A percentile compares a stretch with the other conserved stretches of the same genome.
Evolutionary conservation across 2,797 vertebrate species (phyloP).

Genomic region (Gymnoscopelus microlampas): DNA sequence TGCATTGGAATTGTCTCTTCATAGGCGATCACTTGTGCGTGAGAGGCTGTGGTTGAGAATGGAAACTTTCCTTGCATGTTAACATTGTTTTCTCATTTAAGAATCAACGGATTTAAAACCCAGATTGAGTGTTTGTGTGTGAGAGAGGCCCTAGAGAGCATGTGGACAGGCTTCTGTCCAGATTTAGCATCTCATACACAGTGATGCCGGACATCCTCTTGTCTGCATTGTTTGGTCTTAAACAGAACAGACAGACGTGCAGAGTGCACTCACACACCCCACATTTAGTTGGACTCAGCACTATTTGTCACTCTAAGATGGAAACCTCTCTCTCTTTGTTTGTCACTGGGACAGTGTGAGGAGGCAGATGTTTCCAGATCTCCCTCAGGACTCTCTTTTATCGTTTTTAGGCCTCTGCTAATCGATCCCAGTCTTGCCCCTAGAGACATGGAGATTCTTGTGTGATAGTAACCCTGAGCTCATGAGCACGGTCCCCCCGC

Average conservation of each 20-base stretch:
- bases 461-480: slow-evolving; percentile 75
- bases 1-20: slow-evolving; percentile 52
- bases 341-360: slow-evolving; percentile 1
- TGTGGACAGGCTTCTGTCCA: slow-evolving; percentile 25
- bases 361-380: slow-evolving; percentile 68
- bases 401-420: slow-evolving; percentile 68
- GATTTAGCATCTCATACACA: slow-evolving; percentile 38
- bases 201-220: slow-evolving; percentile 29
- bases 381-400: slow-evolving; percentile 65
- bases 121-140: slow-evolving; percentile 53
- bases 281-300: slow-evolving; percentile 45
- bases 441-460: slow-evolving; percentile 62
- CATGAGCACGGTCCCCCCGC: slow-evolving; percentile 30
- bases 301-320: slow-evolving; percentile 28
- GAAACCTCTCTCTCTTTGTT: slow-evolving; percentile 34
- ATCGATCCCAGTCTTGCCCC: slow-evolving; percentile 64
- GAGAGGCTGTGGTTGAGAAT: slow-evolving; percentile 28
- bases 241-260: slow-evolving; percentile 8
- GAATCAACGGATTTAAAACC: slow-evolving; percentile 57
- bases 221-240: slow-evolving; percentile 37
- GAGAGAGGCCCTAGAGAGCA: slow-evolving; percentile 28
- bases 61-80: slow-evolving; percentile 57
- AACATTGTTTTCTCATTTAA: slow-evolving; percentile 59
- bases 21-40: slow-evolving; percentile 9
- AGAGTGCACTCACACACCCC: slow-evolving; percentile 20